phyloP scores from a whole-genome alignment of 2,113 vertebrate genomes.

The Ginglymostoma cirratum region DNA sequence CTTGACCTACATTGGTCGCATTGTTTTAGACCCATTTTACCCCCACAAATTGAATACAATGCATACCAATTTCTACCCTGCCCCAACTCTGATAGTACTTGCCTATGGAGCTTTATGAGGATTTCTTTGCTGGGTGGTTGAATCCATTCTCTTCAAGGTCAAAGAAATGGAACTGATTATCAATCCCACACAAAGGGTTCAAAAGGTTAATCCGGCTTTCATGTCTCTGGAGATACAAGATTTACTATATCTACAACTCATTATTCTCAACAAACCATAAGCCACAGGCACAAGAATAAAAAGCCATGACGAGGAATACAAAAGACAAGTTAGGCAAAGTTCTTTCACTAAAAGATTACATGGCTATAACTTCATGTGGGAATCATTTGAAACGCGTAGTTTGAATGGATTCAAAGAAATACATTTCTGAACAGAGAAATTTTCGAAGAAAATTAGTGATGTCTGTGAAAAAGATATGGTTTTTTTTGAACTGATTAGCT shows the following conservation, averaged over 20 bases:
- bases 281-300: neutral
- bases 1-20: neutral
- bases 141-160: neutral
- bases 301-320: neutral
- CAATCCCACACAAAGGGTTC: neutral
- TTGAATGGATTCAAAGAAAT: neutral
- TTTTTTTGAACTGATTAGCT: neutral
- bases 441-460: neutral
- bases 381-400: neutral
- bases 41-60: neutral
- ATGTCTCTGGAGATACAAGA: neutral
- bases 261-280: neutral
- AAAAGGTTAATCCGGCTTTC: neutral
- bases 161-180: neutral
- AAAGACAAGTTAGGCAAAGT: neutral
- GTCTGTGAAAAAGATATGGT: neutral
- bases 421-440: neutral
- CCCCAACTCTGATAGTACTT: neutral
- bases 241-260: neutral
- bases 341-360: neutral
- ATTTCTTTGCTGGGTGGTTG: neutral
- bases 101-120: neutral
- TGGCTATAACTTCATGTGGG: neutral
- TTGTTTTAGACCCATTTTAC: neutral
- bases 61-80: neutral